Percentiles rank a stretch among this genome's conserved stretches.
Conservation (phyloP, 2,888 invertebrate genomes). For the Rhogogaster chlorosoma region DNA sequence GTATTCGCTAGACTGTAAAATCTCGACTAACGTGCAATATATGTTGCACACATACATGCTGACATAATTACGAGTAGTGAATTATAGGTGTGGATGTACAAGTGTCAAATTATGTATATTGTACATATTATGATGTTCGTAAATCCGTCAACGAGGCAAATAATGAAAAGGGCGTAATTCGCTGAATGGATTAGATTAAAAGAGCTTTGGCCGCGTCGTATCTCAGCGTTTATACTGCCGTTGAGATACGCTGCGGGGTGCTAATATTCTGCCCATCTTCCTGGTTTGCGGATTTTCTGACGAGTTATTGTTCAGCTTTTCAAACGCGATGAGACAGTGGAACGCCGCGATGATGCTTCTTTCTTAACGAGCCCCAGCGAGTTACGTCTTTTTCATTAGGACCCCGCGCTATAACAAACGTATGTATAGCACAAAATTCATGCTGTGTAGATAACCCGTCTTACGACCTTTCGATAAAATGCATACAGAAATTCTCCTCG, state of each 20-base stretch:
- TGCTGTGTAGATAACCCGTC: conserved; percentile 34
- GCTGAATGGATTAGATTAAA: not conserved
- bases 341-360: not conserved
- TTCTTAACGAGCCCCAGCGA: not conserved
- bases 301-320: not conserved
- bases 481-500: conserved; percentile 32
- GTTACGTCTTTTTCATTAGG: not conserved
- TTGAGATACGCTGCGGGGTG: not conserved
- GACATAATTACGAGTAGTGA: not conserved
- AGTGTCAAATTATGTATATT: not conserved
- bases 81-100: not conserved
- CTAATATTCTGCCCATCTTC: too few species aligned
- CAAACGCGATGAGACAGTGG: not conserved
- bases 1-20: not conserved
- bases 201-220: not conserved
- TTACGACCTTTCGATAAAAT: conserved; percentile 38
- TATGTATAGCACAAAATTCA: conserved; percentile 34
- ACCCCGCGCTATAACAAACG: not conserved
- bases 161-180: not conserved
- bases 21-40: not conserved
- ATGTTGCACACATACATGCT: not conserved
- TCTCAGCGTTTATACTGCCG: not conserved
- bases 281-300: too few species aligned
- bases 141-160: not conserved
- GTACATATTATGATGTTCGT: not conserved